Percentiles rank a stretch among this genome's conserved stretches.
These are phyloP conservation scores for Morone saxatilis DNA, from an alignment of 2,113 vertebrate genomes.

Conservation along the genomic window DNA sequence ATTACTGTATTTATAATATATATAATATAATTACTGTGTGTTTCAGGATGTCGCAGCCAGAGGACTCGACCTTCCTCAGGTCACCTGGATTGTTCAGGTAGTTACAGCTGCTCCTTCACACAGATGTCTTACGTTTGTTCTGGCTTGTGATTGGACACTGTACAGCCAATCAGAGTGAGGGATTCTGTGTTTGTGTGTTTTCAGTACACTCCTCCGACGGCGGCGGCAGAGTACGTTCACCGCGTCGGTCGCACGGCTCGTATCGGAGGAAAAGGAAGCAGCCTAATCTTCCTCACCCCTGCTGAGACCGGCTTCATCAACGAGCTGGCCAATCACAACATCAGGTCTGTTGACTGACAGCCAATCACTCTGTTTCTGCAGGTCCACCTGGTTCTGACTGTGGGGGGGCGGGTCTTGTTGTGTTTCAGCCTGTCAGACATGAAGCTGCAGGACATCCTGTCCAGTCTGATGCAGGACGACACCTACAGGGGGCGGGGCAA, in stretches of 20 bases:
- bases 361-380: background rate
- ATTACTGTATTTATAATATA: too few species aligned
- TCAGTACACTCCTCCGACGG: slow-evolving; percentile 90
- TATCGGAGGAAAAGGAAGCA: slow-evolving; percentile 90
- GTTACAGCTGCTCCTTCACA: too few species aligned
- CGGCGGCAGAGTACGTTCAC: slow-evolving; percentile 93
- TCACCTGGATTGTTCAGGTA: slow-evolving; percentile 98
- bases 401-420: slow-evolving; percentile 28
- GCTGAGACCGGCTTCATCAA: slow-evolving; percentile 92
- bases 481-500: slow-evolving; percentile 84
- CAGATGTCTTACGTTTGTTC: too few species aligned
- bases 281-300: slow-evolving; percentile 94
- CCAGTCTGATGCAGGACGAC: slow-evolving; percentile 86
- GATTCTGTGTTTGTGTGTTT: slow-evolving; percentile 10
- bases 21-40: background rate
- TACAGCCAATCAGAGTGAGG: background rate
- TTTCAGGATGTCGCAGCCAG: slow-evolving; percentile 95
- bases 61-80: slow-evolving; percentile 93
- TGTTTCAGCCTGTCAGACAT: slow-evolving; percentile 89
- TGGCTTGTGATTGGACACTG: too few species aligned
- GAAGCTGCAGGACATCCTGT: slow-evolving; percentile 90
- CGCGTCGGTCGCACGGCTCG: slow-evolving; percentile 95
- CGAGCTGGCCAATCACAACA: slow-evolving; percentile 93
- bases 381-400: slow-evolving; percentile 19
- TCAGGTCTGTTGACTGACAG: slow-evolving; percentile 88